Percentiles rank a stretch among this genome's conserved stretches.
phyloP scores from a whole-genome alignment of 2,888 invertebrate species.

The Aspidapion aeneum region DNA sequence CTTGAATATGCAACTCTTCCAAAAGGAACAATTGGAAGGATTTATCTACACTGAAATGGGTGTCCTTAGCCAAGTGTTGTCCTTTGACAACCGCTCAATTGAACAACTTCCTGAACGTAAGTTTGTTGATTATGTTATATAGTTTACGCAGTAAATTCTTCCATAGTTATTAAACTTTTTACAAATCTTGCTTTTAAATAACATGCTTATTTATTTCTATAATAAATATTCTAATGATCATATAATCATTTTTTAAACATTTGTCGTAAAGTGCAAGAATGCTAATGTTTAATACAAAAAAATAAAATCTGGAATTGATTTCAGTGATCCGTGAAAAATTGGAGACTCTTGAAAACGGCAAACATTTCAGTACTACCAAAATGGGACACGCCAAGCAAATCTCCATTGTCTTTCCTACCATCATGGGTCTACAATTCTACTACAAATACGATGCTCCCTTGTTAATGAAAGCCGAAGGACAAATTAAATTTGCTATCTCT shows the following conservation, averaged over 20 bases:
- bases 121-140: too few relatives aligned
- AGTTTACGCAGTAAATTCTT: too few relatives aligned
- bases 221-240: too few relatives aligned
- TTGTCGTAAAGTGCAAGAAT: too few relatives aligned
- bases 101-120: slow-evolving; percentile 47
- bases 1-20: slow-evolving; percentile 54
- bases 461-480: slow-evolving; percentile 52
- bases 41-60: slow-evolving; percentile 48
- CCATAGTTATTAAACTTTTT: too few relatives aligned
- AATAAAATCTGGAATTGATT: too few relatives aligned
- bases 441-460: slow-evolving; percentile 60
- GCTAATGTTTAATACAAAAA: too few relatives aligned
- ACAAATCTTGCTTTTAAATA: too few relatives aligned
- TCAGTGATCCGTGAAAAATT: slow-evolving; percentile 43
- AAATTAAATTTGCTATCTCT: slow-evolving; percentile 49
- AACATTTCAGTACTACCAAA: slow-evolving; percentile 58
- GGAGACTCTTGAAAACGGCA: slow-evolving; percentile 48
- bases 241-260: too few relatives aligned
- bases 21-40: slow-evolving; percentile 57
- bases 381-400: slow-evolving; percentile 56
- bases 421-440: slow-evolving; percentile 66
- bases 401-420: slow-evolving; percentile 65
- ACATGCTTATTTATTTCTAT: too few relatives aligned
- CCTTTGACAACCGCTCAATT: slow-evolving; percentile 56
- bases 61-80: slow-evolving; percentile 50